Base-by-base conservation (phyloP, 2,888 invertebrate genomes). In the Idaea straminata region DNA sequence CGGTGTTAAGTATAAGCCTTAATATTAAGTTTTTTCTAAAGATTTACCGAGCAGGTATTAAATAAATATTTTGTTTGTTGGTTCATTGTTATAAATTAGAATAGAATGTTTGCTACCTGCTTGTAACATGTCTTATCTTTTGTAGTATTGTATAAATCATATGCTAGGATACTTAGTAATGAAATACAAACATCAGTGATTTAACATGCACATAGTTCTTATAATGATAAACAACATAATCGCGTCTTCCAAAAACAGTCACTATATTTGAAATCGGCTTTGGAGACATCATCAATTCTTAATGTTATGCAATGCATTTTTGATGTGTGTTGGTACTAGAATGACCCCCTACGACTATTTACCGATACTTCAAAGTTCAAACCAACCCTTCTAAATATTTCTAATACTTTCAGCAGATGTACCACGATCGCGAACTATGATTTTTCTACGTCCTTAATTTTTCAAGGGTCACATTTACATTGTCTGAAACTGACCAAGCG, bases 401-500 rank as follows among this genome's bases (percentile, higher is more conserved):
- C 66, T 69, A 76, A 74, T 74, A 72, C 73, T 80, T 81, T 76
- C 79, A 81, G 82, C 87, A 87, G 86, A 86, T 86, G 86, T 81
- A 74, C 77, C 69, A 69, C 25, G 47, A 47, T 47, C 47, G 47
- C 47, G 47, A 77, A 79, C 78, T 80, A 77, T 83, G 81, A 72
- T 74, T 72, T 78, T 82, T 80, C 79, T 77, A 82, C 83, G 84
- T 81, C 77, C 76, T 82, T 75, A 75, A 80, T 80, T 76, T 77
- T 81, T 81, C 74, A 79, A 83, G 87, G 86, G 85, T 85, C 85
- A 83, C 77, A 80, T 72, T 80, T 80, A 70, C 75, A 83, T 92
- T 92, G 91, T 92, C 85, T 90, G 81, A 76, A 87, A 91, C 91
- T 92, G 92, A 92, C 92, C 92, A 89, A 87, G 85, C 89, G 88